Evolutionary conservation across 2,888 invertebrate species (phyloP).

Genomic region (Spisula subtruncata): DNA sequence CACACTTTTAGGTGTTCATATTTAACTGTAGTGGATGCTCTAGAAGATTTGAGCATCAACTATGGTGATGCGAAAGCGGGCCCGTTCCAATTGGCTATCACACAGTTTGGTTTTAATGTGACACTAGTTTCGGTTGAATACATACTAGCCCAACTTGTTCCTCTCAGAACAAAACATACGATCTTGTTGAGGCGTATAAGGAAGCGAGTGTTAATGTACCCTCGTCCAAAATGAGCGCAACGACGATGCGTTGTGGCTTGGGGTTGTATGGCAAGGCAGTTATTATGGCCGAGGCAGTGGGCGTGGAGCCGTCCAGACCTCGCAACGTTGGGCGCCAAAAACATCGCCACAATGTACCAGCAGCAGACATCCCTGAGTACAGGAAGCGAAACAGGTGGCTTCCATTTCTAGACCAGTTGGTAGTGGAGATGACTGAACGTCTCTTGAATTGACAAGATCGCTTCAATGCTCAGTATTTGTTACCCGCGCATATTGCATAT

Average conservation of each 20-base stretch:
- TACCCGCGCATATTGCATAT: conserved; percentile 11
- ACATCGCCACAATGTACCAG: background rate
- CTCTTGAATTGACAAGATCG: background rate
- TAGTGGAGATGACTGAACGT: background rate
- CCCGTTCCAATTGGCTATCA: too few species aligned
- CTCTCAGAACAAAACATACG: conserved; percentile 27
- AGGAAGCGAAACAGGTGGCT: background rate
- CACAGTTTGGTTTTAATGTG: conserved; percentile 13
- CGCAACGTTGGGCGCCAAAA: background rate
- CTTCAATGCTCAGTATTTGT: background rate
- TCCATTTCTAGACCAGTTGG: conserved; percentile 6
- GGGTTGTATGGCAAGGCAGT: conserved; percentile 21
- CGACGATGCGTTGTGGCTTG: too few species aligned
- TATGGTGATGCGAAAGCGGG: conserved; percentile 22
- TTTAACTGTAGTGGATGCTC: background rate
- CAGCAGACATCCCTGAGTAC: background rate
- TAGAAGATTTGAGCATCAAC: background rate
- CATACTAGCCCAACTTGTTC: conserved; percentile 5
- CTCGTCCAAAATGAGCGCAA: too few species aligned
- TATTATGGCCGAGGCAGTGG: background rate
- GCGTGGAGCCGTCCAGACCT: background rate
- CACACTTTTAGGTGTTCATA: background rate
- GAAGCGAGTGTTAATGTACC: too few species aligned
- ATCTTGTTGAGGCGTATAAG: conserved; percentile 5
- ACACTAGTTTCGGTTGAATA: conserved; percentile 24